Percentiles rank a stretch among this genome's conserved stretches.
phyloP scores from a whole-genome alignment of 1,140 invertebrate species.

The Carposina sasakii region DNA sequence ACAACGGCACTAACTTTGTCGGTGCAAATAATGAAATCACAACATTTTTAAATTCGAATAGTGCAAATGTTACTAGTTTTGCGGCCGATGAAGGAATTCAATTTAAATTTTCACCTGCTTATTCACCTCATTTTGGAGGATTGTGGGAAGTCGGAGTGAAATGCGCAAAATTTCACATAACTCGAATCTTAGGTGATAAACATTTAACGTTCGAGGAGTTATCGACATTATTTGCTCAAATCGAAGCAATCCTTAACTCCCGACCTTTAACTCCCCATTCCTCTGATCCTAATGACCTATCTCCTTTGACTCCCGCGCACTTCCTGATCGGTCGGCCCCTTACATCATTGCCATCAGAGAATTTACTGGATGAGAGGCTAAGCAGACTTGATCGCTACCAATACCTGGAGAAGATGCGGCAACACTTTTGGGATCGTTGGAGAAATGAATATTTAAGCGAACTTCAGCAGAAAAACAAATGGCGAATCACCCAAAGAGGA shows the following conservation, averaged over 20 bases:
- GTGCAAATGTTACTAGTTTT: background rate
- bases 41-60: background rate
- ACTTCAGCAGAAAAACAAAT: conserved; percentile 37
- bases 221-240: conserved; percentile 29
- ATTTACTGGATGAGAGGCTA: background rate
- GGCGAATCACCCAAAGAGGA: conserved; percentile 19
- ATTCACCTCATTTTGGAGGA: conserved; percentile 33
- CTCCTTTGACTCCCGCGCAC: conserved; percentile 14
- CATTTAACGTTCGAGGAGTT: conserved; percentile 38
- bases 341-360: background rate
- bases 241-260: conserved; percentile 19
- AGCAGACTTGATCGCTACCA: conserved; percentile 6
- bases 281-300: conserved; percentile 7
- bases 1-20: conserved; percentile 7
- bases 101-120: conserved; percentile 35
- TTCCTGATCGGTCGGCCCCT: conserved; percentile 18
- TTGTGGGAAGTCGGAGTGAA: conserved; percentile 32
- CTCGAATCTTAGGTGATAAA: conserved; percentile 20
- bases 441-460: conserved; percentile 27
- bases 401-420: conserved; percentile 15
- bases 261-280: conserved; percentile 21
- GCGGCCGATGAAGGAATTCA: conserved; percentile 17
- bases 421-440: conserved; percentile 40
- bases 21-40: conserved; percentile 8
- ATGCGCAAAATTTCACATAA: conserved; percentile 26